A percentile compares a stretch with the other conserved stretches of the same genome.
Evolutionary conservation across 1,140 invertebrate species (phyloP).

Genomic region (Agraylea sexmaculata): DNA sequence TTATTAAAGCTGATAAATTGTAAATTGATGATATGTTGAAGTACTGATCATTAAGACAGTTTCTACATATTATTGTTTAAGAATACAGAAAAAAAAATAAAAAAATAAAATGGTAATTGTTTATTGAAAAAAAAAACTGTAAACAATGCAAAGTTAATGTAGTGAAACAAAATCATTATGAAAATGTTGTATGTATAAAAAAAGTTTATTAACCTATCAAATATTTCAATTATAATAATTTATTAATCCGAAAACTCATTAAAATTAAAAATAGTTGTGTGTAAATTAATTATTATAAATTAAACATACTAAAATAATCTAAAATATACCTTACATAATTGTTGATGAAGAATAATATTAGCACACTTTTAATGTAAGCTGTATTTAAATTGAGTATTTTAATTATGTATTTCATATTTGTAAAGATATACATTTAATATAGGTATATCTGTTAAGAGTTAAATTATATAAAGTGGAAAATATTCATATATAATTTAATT

Average conservation of each 20-base stretch:
- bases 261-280: too few relatives aligned
- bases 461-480: slow-evolving; percentile 1
- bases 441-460: slow-evolving; percentile 2
- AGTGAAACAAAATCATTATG: not conserved
- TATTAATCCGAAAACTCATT: too few relatives aligned
- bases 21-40: not conserved
- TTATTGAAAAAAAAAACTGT: not conserved
- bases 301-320: too few relatives aligned
- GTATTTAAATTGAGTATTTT: not conserved
- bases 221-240: too few relatives aligned
- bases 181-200: not conserved
- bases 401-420: slow-evolving; percentile 2
- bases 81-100: not conserved
- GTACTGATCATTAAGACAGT: not conserved
- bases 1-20: not conserved
- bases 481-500: not conserved
- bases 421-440: slow-evolving; percentile 4
- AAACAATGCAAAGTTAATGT: not conserved
- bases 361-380: not conserved
- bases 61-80: not conserved
- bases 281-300: too few relatives aligned
- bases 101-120: not conserved
- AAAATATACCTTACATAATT: not conserved
- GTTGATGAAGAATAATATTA: not conserved
- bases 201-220: too few relatives aligned